Evolutionary conservation across 2,888 invertebrate genomes (phyloP), one percentile per base, ranked within the genome.

Genomic region (Uloborus plumipes): DNA sequence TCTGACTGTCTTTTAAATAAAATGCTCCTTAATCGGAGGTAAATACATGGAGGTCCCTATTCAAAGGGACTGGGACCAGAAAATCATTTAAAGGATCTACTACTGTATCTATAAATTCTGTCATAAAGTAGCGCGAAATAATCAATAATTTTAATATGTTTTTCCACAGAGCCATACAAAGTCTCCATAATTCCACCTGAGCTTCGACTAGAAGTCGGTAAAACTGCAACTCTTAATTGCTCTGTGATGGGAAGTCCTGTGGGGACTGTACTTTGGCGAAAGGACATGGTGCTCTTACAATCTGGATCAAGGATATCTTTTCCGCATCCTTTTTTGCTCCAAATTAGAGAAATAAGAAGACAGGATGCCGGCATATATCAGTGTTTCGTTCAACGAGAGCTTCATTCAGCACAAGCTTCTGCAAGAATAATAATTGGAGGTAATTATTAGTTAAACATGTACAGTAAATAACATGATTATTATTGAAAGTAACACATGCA

Each of bases 301-400:
- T 65, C 78, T 3, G 69, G 59, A 26, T 61, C 76, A 9, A 61
- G 84, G 53, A 65, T 84, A 6, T 64, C 78, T 20, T 79, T 84
- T 66, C 79, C 67, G 14, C 73, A 77, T 67, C 82, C 82, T n/a
- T 70, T 76, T 26, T 49, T 79, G 16, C 31, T 85, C 14, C 76
- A 79, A 51, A 62, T 85, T 15, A 18, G 79, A 15, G 84, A 85
- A 59, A 73, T 85, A 11, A 66, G 76, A 20, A 47, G 82, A 14
- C 71, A 75, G 49, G 79, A 85, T 39, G 83, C 77, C 1, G 85
- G 85, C 14, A 84, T 85, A 26, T 85, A 85, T 49, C 85, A 85
- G 47, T 85, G 85, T 47, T 85, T 85, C n/a, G 81, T 85, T 14
- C 75, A 79, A 31, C 80, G 85, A 59, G 85, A 84, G 22, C 65